These are phyloP conservation scores for Fulmarus glacialis DNA, from an alignment of 2,113 vertebrate species.

Conservation along the genomic window DNA sequence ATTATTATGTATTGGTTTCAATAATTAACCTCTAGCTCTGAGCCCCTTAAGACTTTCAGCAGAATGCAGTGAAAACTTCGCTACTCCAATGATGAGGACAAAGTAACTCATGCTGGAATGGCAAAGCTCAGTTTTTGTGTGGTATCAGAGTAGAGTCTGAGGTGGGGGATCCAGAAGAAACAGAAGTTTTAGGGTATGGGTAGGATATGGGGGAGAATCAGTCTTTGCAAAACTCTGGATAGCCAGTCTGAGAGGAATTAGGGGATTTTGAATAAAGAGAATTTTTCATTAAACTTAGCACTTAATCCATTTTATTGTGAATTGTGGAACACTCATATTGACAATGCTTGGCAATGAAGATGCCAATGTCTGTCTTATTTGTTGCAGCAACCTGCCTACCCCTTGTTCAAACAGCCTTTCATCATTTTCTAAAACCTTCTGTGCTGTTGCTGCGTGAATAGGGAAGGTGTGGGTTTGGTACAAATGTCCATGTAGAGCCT, in stretches of 20 bases:
- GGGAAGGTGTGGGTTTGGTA: not conserved
- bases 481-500: not conserved
- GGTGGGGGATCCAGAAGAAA: not conserved
- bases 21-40: not conserved
- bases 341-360: not conserved
- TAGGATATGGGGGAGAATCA: not conserved
- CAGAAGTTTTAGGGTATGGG: not conserved
- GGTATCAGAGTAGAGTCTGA: not conserved
- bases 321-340: not conserved
- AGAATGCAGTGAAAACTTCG: not conserved
- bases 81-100: not conserved
- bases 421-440: not conserved
- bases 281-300: not conserved
- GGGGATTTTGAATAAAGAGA: not conserved
- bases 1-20: not conserved
- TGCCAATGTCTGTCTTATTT: fast-evolving
- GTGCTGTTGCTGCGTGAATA: not conserved
- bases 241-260: not conserved
- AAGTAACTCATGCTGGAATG: not conserved
- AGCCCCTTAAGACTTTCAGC: not conserved
- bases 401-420: not conserved
- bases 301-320: not conserved
- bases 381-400: not conserved
- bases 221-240: not conserved
- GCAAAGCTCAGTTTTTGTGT: not conserved